phyloP scores from a whole-genome alignment of 2,797 vertebrate genomes.

The Melopsittacus undulatus region DNA sequence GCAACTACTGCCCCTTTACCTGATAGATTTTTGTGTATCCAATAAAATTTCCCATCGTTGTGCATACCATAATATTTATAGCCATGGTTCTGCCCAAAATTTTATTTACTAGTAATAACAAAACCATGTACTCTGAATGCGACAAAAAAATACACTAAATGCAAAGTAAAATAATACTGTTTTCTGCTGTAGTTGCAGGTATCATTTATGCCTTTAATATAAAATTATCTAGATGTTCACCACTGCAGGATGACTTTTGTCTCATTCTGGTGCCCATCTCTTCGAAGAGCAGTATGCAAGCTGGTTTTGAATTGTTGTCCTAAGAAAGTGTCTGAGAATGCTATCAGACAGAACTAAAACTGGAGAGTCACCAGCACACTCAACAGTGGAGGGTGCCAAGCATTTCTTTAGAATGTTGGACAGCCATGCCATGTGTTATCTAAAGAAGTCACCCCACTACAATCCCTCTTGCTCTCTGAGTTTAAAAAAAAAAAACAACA shows the following conservation, averaged over 20 bases:
- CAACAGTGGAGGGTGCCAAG: background rate
- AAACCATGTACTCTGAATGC: background rate
- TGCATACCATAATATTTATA: background rate
- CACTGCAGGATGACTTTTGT: background rate
- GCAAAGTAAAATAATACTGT: background rate
- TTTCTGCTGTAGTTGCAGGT: background rate
- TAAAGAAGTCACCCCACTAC: background rate
- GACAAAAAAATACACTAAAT: background rate
- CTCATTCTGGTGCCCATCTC: rapidly evolving
- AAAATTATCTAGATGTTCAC: background rate
- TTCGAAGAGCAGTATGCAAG: background rate
- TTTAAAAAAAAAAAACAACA: background rate
- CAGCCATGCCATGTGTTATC: background rate
- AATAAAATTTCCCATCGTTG: background rate
- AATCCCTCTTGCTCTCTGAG: background rate
- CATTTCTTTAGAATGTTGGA: background rate
- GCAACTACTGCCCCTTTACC: background rate
- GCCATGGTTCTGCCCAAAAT: background rate
- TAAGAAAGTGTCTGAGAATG: background rate
- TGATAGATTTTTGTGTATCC: background rate
- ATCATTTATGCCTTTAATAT: background rate
- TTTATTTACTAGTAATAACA: background rate
- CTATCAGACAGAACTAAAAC: background rate
- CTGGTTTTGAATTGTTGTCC: background rate
- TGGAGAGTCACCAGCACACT: background rate